These are phyloP conservation scores for Nestor notabilis DNA, from an alignment of 2,113 vertebrate species.

Conservation along the genomic window DNA sequence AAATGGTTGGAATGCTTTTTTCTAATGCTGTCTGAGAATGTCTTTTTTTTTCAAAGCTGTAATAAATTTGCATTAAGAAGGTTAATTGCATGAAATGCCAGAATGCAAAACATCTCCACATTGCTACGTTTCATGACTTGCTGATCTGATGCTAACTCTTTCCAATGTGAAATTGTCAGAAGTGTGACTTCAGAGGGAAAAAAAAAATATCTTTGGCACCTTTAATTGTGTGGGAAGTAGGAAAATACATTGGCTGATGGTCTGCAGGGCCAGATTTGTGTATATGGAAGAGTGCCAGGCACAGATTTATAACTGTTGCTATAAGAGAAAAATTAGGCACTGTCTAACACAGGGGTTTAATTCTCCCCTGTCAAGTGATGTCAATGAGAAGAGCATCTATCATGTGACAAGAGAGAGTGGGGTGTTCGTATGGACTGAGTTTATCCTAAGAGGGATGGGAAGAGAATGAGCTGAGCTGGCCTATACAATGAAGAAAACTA, in stretches of 20 bases:
- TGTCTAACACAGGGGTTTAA: not conserved
- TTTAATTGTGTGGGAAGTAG: conserved; percentile 21
- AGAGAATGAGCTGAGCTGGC: not conserved
- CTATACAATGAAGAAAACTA: not conserved
- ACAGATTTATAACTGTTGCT: conserved; percentile 2
- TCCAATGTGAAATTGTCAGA: not conserved
- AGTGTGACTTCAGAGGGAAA: conserved; percentile 6
- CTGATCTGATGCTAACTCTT: not conserved
- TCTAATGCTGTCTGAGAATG: not conserved
- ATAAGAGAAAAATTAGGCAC: not conserved
- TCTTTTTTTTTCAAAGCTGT: not conserved
- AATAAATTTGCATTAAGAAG: conserved; percentile 25
- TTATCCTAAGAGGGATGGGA: not conserved
- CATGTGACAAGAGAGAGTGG: not conserved
- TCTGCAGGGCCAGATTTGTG: not conserved
- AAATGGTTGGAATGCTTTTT: not conserved
- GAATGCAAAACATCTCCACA: not conserved
- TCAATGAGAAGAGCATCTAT: not conserved
- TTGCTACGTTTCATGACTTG: not conserved
- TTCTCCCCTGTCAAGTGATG: not conserved
- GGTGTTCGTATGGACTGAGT: not conserved
- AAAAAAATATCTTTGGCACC: not conserved
- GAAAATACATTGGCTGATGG: conserved; percentile 11
- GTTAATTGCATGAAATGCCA: not conserved
- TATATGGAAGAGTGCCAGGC: not conserved